Evolutionary conservation across 2,888 invertebrate genomes (phyloP), one percentile per base, ranked within the genome.

Genomic region (Eulithis testata): DNA sequence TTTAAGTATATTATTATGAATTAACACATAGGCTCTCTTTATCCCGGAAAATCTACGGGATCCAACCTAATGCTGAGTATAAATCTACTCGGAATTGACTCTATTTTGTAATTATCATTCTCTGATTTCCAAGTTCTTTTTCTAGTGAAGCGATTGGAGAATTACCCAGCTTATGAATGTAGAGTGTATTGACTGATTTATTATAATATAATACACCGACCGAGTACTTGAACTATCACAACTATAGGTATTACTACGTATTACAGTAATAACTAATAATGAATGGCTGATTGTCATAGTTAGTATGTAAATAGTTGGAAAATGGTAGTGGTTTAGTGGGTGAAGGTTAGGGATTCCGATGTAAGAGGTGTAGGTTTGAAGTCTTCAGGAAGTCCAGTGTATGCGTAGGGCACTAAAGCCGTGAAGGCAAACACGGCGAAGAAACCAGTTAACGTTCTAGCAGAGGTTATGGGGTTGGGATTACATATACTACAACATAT

Each of bases 111-210:
- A 45, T 70, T 59, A 51, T 21, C 21, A 21, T 2, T 2, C 1
- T 21, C 21, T 21, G 21, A 21, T 21, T 2, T 21, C 21, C 21
- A 21, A 21, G 21, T 21, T 21, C 2, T 21, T 21, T 21, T 21
- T 21, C 21, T 21, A 31, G 27, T 27, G 3, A 11, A 50, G 11
- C 11, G 6, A 8, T 4, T 4, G 43, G 72, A 78, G 88, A 88
- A 78, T 85, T 58, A 58, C 76, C 83, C 86, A 55, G 12, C 40
- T 43, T 55, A 64, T 81, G 84, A 84, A 85, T 85, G 83, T 72
- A 73, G 70, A 66, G 70, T 73, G 83, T 86, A 88, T 87, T 87
- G 85, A 84, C 81, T 87, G 84, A 88, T 87, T 88, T 87, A 88
- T 88, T 77, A 75, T 82, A 78, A 81, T 79, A 76, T 67, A 57